These are phyloP conservation scores for Morinoia aosen DNA, from an alignment of 2,888 invertebrate genomes.

Conservation along the genomic window DNA sequence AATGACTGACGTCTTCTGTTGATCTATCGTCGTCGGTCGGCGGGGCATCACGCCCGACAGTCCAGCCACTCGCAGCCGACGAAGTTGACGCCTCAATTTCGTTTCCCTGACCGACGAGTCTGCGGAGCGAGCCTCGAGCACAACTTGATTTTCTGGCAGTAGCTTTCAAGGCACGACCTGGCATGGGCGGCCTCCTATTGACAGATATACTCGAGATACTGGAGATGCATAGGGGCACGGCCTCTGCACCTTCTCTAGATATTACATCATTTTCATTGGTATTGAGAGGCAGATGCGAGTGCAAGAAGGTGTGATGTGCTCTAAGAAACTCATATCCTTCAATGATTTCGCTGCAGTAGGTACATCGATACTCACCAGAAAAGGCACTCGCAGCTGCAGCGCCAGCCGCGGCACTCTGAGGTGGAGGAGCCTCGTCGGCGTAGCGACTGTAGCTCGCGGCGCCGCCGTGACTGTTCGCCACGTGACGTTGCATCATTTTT, in stretches of 20 bases:
- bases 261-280: constrained; percentile 39
- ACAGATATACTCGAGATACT: constrained; percentile 45
- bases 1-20: not conserved
- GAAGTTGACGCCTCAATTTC: not conserved
- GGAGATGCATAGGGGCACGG: constrained; percentile 41
- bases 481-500: not conserved
- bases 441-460: not conserved
- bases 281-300: constrained; percentile 55
- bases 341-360: constrained; percentile 44
- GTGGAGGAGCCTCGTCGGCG: constrained; percentile 21
- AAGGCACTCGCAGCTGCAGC: not conserved
- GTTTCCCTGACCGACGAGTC: not conserved
- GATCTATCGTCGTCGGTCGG: not conserved
- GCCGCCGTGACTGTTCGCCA: not conserved
- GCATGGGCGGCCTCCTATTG: constrained; percentile 41
- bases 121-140: constrained; percentile 27
- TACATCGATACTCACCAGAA: constrained; percentile 31
- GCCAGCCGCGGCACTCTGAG: not conserved
- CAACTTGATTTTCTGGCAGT: constrained; percentile 45
- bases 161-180: constrained; percentile 43
- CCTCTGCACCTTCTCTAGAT: constrained; percentile 7
- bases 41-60: not conserved
- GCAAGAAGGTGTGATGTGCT: constrained; percentile 55
- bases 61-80: not conserved
- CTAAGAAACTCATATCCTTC: constrained; percentile 43